phyloP scores from a whole-genome alignment of 2,113 vertebrate species.

The Sprattus sprattus region DNA sequence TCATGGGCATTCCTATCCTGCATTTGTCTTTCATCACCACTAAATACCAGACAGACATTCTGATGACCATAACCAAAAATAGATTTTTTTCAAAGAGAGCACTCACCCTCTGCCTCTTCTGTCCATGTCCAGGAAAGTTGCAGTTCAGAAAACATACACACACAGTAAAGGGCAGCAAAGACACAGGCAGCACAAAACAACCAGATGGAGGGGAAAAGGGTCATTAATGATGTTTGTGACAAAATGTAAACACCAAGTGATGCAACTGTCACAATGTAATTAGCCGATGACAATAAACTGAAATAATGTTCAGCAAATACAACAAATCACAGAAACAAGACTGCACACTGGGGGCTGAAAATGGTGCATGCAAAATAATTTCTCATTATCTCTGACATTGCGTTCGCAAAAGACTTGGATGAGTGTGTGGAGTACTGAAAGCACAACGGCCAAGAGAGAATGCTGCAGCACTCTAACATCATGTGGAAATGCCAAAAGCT shows the following conservation, averaged over 20 bases:
- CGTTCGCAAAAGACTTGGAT: constrained; percentile 2
- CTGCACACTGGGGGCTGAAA: not conserved
- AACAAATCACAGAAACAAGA: not conserved
- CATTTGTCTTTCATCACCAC: too few species aligned
- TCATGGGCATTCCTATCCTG: too few species aligned
- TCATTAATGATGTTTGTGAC: constrained; percentile 46
- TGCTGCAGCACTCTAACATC: not conserved
- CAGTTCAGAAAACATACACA: constrained; percentile 77
- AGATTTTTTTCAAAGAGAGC: not conserved
- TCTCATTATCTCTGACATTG: constrained; percentile 6
- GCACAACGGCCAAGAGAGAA: not conserved
- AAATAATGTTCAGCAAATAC: constrained; percentile 5
- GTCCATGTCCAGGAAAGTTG: constrained; percentile 58
- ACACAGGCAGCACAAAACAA: constrained; percentile 68
- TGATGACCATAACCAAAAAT: not conserved
- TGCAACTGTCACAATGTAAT: constrained; percentile 24
- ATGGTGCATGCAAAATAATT: not conserved
- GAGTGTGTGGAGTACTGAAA: not conserved
- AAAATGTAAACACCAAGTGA: constrained; percentile 44
- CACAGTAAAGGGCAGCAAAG: constrained; percentile 68
- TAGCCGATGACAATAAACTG: constrained; percentile 43
- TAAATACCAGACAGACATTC: too few species aligned
- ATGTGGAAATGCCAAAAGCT: constrained; percentile 16
- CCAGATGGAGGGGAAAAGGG: constrained; percentile 55
- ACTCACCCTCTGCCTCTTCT: constrained; percentile 92